Evolutionary conservation across 2,113 vertebrate species (phyloP), one percentile per base, ranked within the genome.

Genomic region (Carassius auratus): DNA sequence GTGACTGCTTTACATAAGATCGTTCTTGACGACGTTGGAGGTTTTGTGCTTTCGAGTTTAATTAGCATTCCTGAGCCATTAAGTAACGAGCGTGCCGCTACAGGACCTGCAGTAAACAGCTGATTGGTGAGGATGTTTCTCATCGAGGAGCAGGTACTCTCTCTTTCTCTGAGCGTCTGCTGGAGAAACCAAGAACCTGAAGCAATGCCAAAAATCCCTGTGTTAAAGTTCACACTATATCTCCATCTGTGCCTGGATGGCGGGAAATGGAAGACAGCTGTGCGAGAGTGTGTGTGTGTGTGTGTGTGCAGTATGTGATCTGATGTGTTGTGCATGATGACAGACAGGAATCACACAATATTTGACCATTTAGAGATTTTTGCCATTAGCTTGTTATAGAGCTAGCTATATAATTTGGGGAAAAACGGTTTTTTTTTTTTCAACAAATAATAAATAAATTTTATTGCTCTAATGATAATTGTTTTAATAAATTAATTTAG

Each of bases 191-290:
- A 91, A 90, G 88, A 91, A 90, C 86, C 77, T 86, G 85, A 38
- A 92, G 90, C 92, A 94, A 94, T 93, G 91, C 89, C 86, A 92
- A 88, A 91, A 94, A 94, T 94, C 91, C 50, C 50, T 81, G 91
- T 91, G 91, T 92, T 92, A 92, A 91, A 92, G 91, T 94, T 94
- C 89, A 90, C 90, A 90, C 89, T 89, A 83, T 86, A 90, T 90
- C 90, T 88, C 90, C 90, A 92, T 91, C 88, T 93, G 86, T 4
- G 82, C 84, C 89, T 88, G 90, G 87, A 92, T 91, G 87, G 84
- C 73, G 79, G 89, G 76, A 92, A 93, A 77, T 19, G 50, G 33
- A 69, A 38, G 7, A 69, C 66, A 69, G 66, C 66, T 69, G 66
- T 68, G 66, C 6, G 26, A 7, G 36, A 42, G 69, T 42, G 50